Evolutionary conservation across 1,140 invertebrate species (phyloP), one percentile per base, ranked within the genome.

Genomic region (Cydia strobilella): DNA sequence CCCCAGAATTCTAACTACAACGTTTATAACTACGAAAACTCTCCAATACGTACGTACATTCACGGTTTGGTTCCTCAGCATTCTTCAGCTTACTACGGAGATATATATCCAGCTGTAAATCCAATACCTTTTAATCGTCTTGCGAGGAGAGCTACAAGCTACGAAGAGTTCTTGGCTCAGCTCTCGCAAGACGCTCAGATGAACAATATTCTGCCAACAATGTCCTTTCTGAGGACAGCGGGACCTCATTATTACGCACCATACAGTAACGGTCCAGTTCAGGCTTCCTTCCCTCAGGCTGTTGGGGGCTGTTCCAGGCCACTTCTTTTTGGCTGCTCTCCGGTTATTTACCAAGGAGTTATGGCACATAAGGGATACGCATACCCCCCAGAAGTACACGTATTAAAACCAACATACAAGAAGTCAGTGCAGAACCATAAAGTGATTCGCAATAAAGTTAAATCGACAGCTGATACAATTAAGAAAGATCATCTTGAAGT

Each of bases 141-240:
- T 7, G 10, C 45, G 31, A 75, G 74, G 18, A 74, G 35, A 35
- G 35, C 59, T 48, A 42, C 74, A 25, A 25, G 6, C 10, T 18
- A 27, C 39, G 35, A 86, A n/a, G 82, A 91, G 69, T 77, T 82
- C 12, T 74, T 86, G 80, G 77, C 82, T 62, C 82, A 87, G 31
- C 73, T 90, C 18, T 54, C 79, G 9, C 77, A 87, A 63, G 84
- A 87, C 59, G 77, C 88, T 27, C 83, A 84, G 12, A 82, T 90
- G 75, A 81, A 84, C n/a, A 91, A 89, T 74, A 84, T 88, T 65
- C 75, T 90, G 31, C 88, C 89, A 13, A 90, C 83, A 1, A 90
- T 90, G 87, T 75, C 83, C 82, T 6, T 84, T 84, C 2, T 86
- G 79, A 63, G 74, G 73, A 9, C 80, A 83, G 13, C 75, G 76